A percentile compares a stretch with the other conserved stretches of the same genome.
These are phyloP conservation scores for Fulica atra DNA, from an alignment of 2,113 vertebrate species.

Conservation along the genomic window DNA sequence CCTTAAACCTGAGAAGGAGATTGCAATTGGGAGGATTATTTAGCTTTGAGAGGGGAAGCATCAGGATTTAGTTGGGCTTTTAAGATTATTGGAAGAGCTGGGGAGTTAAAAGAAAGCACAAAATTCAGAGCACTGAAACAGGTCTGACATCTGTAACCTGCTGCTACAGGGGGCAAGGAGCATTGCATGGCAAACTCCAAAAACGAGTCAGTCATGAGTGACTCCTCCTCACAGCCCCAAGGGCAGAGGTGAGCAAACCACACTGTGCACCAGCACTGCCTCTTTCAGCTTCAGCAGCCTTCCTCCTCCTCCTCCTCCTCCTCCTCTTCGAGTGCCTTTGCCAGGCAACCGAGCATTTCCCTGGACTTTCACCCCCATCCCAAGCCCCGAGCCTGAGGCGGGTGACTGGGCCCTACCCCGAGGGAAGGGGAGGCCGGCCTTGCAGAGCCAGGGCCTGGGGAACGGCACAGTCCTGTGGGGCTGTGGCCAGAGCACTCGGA, in stretches of 20 bases:
- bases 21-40: constrained; percentile 8
- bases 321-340: not conserved
- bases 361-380: not conserved
- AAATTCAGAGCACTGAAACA: not conserved
- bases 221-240: not conserved
- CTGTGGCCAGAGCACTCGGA: rapidly evolving
- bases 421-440: not conserved
- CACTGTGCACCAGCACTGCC: not conserved
- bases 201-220: not conserved
- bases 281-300: not conserved
- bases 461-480: rapidly evolving
- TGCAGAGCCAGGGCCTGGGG: not conserved
- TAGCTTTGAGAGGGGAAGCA: not conserved
- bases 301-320: not conserved
- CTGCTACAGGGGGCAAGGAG: constrained; percentile 2
- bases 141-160: not conserved
- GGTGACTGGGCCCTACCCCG: not conserved
- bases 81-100: constrained; percentile 22
- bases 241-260: not conserved
- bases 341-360: not conserved
- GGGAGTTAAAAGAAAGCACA: constrained; percentile 17
- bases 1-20: not conserved
- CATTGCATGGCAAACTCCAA: not conserved
- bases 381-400: not conserved
- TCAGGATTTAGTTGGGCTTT: constrained; percentile 18